Conservation (phyloP, 2,113 vertebrate species). For the Acrocephalus arundinaceus region DNA sequence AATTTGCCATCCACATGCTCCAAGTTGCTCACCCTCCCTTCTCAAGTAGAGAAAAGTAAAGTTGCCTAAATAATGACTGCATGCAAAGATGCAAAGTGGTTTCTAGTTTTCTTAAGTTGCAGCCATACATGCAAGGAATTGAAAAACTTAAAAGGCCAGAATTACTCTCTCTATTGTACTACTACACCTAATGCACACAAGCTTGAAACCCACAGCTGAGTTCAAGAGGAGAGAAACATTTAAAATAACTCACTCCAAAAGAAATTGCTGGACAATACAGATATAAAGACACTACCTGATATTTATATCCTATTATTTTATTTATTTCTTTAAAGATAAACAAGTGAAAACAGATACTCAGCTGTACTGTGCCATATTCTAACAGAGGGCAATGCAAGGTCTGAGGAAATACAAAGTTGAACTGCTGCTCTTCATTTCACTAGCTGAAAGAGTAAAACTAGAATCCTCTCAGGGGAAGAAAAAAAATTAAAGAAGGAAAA, state of each 20-base stretch:
- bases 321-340: neutral
- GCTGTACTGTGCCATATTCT: neutral
- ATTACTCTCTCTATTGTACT: neutral
- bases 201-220: neutral
- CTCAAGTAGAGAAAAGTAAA: neutral
- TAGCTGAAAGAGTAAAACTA: neutral
- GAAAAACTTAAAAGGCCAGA: neutral
- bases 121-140: neutral
- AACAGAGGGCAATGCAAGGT: neutral
- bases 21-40: neutral
- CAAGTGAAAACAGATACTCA: neutral
- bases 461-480: neutral
- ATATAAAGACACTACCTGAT: neutral
- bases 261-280: neutral
- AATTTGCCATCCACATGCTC: neutral
- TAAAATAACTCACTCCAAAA: neutral
- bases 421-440: neutral
- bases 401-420: neutral
- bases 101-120: neutral
- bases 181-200: neutral
- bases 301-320: neutral
- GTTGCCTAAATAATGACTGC: neutral
- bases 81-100: neutral
- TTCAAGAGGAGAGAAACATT: neutral
- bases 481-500: neutral